These are phyloP conservation scores for Meloidogyne chitwoodi DNA, from an alignment of 1,140 invertebrate species.

Conservation along the genomic window DNA sequence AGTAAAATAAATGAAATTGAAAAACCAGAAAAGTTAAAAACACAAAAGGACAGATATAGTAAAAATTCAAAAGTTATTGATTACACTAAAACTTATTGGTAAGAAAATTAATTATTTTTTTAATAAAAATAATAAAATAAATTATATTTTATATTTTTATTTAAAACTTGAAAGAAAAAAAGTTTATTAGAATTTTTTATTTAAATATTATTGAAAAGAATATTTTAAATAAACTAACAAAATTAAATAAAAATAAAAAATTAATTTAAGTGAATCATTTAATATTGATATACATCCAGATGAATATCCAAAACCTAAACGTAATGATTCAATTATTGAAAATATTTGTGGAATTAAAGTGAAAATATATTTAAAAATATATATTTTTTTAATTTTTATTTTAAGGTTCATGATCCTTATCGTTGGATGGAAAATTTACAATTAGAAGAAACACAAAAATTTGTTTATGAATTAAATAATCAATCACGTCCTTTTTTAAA, in stretches of 20 bases:
- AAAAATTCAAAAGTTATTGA: not conserved
- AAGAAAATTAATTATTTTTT: no score
- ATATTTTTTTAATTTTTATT: constrained; percentile 34
- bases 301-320: constrained; percentile 72
- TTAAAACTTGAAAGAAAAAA: no score
- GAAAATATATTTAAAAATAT: constrained; percentile 31
- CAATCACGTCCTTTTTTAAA: constrained; percentile 81
- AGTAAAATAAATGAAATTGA: not conserved
- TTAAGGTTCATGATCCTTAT: constrained; percentile 82
- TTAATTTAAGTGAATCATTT: constrained; percentile 22
- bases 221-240: no score
- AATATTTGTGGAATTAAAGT: constrained; percentile 79
- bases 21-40: not conserved
- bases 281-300: constrained; percentile 44
- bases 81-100: not conserved
- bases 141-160: no score
- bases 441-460: constrained; percentile 80
- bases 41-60: not conserved
- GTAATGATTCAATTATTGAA: constrained; percentile 75
- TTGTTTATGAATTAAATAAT: constrained; percentile 84
- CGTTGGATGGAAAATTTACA: constrained; percentile 95
- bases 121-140: no score
- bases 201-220: no score
- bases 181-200: no score
- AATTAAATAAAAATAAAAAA: no score